Percentiles rank a stretch among this genome's conserved stretches.
Evolutionary conservation across 2,113 vertebrate species (phyloP).

Genomic region (Perccottus glenii): DNA sequence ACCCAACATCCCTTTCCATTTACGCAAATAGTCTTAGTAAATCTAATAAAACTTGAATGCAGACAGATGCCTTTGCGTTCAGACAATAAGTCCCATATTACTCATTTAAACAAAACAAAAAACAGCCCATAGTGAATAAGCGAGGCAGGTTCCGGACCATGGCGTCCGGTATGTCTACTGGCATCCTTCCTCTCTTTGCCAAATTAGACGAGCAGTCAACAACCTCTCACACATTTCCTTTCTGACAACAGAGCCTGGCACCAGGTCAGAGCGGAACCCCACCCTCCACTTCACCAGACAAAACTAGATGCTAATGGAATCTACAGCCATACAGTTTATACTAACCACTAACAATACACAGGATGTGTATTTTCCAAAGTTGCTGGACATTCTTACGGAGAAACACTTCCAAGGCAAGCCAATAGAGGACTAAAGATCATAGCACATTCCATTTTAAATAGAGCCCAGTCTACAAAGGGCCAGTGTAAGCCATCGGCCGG

Average conservation of each 20-base stretch:
- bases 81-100: conserved; percentile 35
- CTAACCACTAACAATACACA: conserved; percentile 37
- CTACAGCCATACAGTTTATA: conserved; percentile 50
- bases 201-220: conserved; percentile 68
- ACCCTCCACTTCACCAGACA: conserved; percentile 28
- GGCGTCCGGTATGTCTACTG: conserved; percentile 30
- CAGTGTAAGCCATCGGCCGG: conserved; percentile 46
- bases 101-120: conserved; percentile 30
- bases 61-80: conserved; percentile 17
- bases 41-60: conserved; percentile 11
- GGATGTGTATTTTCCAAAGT: conserved; percentile 51
- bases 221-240: conserved; percentile 53
- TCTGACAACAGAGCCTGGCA: conserved; percentile 30
- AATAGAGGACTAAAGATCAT: conserved; percentile 52
- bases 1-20: too few species aligned
- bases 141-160: conserved; percentile 28
- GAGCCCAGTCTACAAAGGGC: conserved; percentile 29
- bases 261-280: conserved; percentile 33
- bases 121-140: conserved; percentile 40
- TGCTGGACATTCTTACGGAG: conserved; percentile 36
- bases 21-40: neutral
- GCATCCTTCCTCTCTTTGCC: conserved; percentile 52
- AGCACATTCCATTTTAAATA: conserved; percentile 43
- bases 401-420: conserved; percentile 53
- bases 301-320: conserved; percentile 54